Percentiles rank a stretch among this genome's conserved stretches.
These are phyloP conservation scores for Chelidonichthys spinosus DNA, from an alignment of 2,797 vertebrate genomes.

Conservation along the genomic window DNA sequence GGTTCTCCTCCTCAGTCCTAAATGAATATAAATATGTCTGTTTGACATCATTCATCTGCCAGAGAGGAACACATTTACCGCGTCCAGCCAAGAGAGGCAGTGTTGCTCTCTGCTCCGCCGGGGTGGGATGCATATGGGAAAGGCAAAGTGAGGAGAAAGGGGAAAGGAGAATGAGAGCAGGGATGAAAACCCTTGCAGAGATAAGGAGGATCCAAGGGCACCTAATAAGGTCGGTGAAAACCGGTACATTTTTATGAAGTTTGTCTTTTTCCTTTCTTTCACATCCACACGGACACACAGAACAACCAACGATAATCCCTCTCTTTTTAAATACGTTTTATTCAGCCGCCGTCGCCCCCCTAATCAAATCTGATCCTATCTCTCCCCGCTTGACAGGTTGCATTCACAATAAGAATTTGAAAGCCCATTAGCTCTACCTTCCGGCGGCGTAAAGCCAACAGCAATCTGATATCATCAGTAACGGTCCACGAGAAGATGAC, in stretches of 20 bases:
- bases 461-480: conserved; percentile 71
- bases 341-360: conserved; percentile 33
- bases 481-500: conserved; percentile 71
- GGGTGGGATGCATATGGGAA: conserved; percentile 36
- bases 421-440: conserved; percentile 74
- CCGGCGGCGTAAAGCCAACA: conserved; percentile 54
- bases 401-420: conserved; percentile 74
- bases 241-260: conserved; percentile 42
- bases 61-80: conserved; percentile 67
- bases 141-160: conserved; percentile 30
- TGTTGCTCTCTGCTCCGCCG: conserved; percentile 69
- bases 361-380: conserved; percentile 79
- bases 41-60: conserved; percentile 86
- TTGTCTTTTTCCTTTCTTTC: conserved; percentile 28
- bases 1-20: conserved; percentile 81
- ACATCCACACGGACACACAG: background rate
- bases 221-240: conserved; percentile 41
- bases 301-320: conserved; percentile 43
- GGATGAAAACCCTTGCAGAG: conserved; percentile 46
- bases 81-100: conserved; percentile 76
- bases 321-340: conserved; percentile 60
- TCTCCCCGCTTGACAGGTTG: conserved; percentile 63
- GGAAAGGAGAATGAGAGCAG: conserved; percentile 36
- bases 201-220: conserved; percentile 53
- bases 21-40: conserved; percentile 87